These are phyloP conservation scores for Pristionchus japonicus DNA, from an alignment of 2,888 invertebrate species.

Conservation along the genomic window DNA sequence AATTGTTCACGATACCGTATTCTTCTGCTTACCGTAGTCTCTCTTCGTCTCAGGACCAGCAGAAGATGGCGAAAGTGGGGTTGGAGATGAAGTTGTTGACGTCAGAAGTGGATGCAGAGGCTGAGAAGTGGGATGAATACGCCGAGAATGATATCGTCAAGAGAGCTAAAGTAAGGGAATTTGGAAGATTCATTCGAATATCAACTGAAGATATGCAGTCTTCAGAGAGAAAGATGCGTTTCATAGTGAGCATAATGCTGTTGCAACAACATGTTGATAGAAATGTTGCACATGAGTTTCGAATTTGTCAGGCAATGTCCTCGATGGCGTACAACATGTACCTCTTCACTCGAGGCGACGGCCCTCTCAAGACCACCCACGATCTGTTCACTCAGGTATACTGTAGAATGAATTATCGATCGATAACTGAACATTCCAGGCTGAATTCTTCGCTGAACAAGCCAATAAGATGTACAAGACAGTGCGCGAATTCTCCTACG, in stretches of 20 bases:
- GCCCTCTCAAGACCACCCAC: slow-evolving; percentile 76
- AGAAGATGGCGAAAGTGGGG: slow-evolving; percentile 95
- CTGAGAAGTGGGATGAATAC: slow-evolving; percentile 91
- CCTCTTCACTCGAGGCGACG: slow-evolving; percentile 75
- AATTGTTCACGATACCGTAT: not conserved
- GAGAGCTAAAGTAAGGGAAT: slow-evolving; percentile 83
- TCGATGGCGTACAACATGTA: slow-evolving; percentile 92
- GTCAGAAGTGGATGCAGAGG: slow-evolving; percentile 89
- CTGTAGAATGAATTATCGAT: not conserved
- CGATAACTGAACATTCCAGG: slow-evolving; percentile 57
- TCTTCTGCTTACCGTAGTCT: not conserved
- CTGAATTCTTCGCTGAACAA: slow-evolving; percentile 84
- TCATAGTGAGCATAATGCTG: no score
- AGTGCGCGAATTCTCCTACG: slow-evolving; percentile 97
- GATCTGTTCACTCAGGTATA: slow-evolving; percentile 77
- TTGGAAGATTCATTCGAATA: no score
- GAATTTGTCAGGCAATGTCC: slow-evolving; percentile 88
- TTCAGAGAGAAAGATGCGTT: no score
- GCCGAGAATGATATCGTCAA: slow-evolving; percentile 84
- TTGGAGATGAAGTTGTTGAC: slow-evolving; percentile 96
- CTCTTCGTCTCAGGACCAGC: slow-evolving; percentile 83
- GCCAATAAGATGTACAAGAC: slow-evolving; percentile 98
- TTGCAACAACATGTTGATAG: no score
- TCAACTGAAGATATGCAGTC: no score
- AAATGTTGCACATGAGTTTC: no score